These are phyloP conservation scores for Watsonalla binaria DNA, from an alignment of 2,888 invertebrate genomes.

Conservation along the genomic window DNA sequence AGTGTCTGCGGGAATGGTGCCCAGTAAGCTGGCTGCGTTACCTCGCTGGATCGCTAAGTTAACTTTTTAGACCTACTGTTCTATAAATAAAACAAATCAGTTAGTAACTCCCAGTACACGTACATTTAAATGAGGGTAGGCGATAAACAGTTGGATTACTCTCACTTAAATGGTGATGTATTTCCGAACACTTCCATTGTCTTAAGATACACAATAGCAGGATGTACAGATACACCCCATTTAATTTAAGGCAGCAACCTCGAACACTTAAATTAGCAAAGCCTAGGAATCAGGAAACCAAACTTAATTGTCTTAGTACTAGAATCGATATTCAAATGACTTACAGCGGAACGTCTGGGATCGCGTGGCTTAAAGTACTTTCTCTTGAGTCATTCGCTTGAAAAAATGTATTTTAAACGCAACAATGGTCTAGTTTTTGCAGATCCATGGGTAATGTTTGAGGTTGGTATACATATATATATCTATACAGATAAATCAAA, in stretches of 20 bases:
- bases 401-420: neutral
- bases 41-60: no score
- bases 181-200: neutral
- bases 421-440: neutral
- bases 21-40: no score
- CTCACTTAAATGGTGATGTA: no score
- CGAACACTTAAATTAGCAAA: neutral
- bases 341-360: neutral
- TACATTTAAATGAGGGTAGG: no score
- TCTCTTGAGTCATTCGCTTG: neutral
- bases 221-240: neutral
- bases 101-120: no score
- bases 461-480: no score
- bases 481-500: no score
- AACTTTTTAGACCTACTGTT: no score
- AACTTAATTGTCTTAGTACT: neutral
- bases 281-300: neutral
- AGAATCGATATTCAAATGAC: neutral
- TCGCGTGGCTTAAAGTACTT: conserved; percentile 2
- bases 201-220: neutral
- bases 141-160: no score
- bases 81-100: no score
- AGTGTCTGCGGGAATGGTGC: no score
- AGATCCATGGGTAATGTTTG: neutral
- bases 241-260: no score